Evolutionary conservation across 2,888 invertebrate genomes (phyloP), one percentile per base, ranked within the genome.

Genomic region (Hofmannophila pseudospretella): DNA sequence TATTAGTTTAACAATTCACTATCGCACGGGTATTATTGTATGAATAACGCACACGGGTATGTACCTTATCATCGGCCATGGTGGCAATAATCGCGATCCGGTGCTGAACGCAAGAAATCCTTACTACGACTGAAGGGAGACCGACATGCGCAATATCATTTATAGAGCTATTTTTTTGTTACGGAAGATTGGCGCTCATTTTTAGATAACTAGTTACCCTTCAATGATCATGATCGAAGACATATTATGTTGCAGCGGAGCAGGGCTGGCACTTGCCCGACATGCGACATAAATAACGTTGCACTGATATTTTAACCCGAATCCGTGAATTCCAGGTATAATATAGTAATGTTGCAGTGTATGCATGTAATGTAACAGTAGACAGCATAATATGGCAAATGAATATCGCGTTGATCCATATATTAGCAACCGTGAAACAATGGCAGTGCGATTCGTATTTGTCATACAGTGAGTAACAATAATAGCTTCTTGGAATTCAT

Each of bases 31-130:
- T 3, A 10, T 26, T 26, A 10, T 8, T 22, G 5, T 22, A 22
- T 1, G 4, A 25, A 22, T 27, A 35, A 32, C 34, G 16, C 27
- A 34, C 11, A 7, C 13, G 31, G 20, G 20, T 20, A 8, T 2
- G 42, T 67, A 82, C 77, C 76, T 71, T 71, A 47, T 66, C 59
- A 49, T 81, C 76, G 51, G 77, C 68, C 84, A 81, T 84, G 39
- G 34, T 57, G 47, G 23, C 38, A 50, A 47, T 35, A 38, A 31
- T 36, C 12, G 33, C 36, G 45, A 48, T 12, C 39, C 46, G 42
- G 50, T 51, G 58, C 56, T 55, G 10, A 45, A 44, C 42, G 45
- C 49, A 42, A 51, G 49, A 63, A 54, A 57, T 58, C 51, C 54
- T 36, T 34, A 47, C 44, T 40, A 36, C 53, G 70, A 82, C 78